Base-by-base conservation (phyloP, 1,140 invertebrate genomes). In the Drosophila truncata region DNA sequence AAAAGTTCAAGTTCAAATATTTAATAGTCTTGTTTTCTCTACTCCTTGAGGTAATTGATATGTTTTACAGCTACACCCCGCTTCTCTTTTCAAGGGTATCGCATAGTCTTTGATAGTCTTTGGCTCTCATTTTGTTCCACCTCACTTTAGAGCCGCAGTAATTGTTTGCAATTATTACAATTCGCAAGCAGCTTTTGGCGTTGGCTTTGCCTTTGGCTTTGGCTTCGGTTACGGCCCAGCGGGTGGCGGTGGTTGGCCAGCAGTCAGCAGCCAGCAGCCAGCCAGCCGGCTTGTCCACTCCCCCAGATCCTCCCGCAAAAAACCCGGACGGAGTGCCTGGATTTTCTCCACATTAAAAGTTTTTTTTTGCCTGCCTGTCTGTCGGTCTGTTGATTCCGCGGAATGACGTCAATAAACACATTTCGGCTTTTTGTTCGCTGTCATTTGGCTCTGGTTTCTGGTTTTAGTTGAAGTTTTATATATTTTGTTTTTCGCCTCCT, bases 361-460 rank as follows among this genome's bases (percentile, higher is more conserved):
- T 49, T 60, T 72, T 65, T 14, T 50, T 33, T 41, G 16, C 10
- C 18, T 14, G 50, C 2, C 52, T 57, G 54, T 39, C 55, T 71
- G 76, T 52, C 73, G 60, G 61, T 64, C 49, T 49, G 76, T 61
- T 83, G 64, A 71, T 72, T 82, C 70, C 80, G 80, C 54, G 50
- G 61, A 78, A 77, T 87, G 84, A 87, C 84, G 84, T 87, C 84
- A 87, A 87, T 86, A 82, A 82, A 87, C 79, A 87, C 79, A 87
- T 86, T 80, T 86, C 50, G 64, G 72, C 78, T 86, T 66, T 79
- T 81, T 82, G 83, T 69, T 73, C 33, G 59, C 46, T 65, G 69
- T 63, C 66, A 76, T 82, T 82, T 76, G 55, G 73, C 73, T 67
- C 33, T 59, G 44, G 65, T 78, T 75, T 79, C 61, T 64, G 33